Evolutionary conservation across 2,113 vertebrate genomes (phyloP), one percentile per base, ranked within the genome.

Genomic region (Narcine bancroftii): DNA sequence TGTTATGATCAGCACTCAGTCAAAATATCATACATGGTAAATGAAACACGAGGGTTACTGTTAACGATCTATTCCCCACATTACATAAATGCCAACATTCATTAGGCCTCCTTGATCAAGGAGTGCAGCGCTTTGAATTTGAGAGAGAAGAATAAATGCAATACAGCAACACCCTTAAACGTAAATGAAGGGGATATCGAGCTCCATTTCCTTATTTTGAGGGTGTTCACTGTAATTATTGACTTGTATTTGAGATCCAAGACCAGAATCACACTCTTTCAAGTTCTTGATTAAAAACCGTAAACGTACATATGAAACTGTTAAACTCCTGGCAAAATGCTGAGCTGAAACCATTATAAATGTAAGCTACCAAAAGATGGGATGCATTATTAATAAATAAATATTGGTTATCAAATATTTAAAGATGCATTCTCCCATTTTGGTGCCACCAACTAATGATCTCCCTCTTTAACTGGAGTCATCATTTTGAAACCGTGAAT

Each of bases 381-480:
- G 2, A 65, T 65, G n/a, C 60, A 66, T 89, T 87, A 87, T 87
- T 66, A 42, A 66, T 42, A 19, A 42, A 63, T 89, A 89, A 66
- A 89, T 17, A 66, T 42, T 89, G 19, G 60, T 65, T 65, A 89
- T 65, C 17, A 89, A 89, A 89, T 89, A 89, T 89, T 89, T 89
- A 26, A 42, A 89, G 65, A 45, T 89, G 21, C 60, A 24, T 89
- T 89, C 60, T 89, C 36, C 47, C 21, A 42, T 10, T 66, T 63
- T 42, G n/a, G n/a, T 89, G 36, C 56, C 60, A 66, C 9, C n/a
- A 89, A 26, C 19, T 21, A 7, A 66, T 65, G 3, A 66, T 65
- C 19, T 42, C 65, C n/a, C 6, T 39, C n/a, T 19, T 89, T n/a
- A 65, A 66, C 1, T 42, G 85, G 36, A 65, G 60, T 66, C 39